Percentiles rank a stretch among this genome's conserved stretches.
phyloP scores from a whole-genome alignment of 1,140 invertebrate genomes.

The Drosophila repletoides region DNA sequence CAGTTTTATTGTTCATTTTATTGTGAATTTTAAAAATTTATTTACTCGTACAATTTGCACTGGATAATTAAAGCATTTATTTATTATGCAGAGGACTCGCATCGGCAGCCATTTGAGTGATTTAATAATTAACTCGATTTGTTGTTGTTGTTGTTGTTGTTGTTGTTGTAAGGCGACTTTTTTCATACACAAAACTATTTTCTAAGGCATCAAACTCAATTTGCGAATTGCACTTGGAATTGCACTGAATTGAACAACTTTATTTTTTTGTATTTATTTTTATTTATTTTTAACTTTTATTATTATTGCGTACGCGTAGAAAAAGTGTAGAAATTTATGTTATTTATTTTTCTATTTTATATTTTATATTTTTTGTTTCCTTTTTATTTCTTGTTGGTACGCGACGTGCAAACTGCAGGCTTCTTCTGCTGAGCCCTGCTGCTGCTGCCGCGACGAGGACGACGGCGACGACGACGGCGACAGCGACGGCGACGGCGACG shows the following conservation, averaged over 20 bases:
- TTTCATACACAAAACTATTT: constrained; percentile 53
- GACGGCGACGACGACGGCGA: constrained; percentile 35
- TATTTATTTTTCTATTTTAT: neutral
- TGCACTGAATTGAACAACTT: constrained; percentile 38
- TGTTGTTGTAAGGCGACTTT: constrained; percentile 52
- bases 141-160: constrained; percentile 2
- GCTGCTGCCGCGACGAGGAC: constrained; percentile 27
- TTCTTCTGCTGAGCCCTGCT: constrained; percentile 36
- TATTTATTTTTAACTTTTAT: constrained; percentile 22
- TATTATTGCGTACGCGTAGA: constrained; percentile 42
- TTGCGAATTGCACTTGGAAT: constrained; percentile 41
- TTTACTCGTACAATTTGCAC: constrained; percentile 53
- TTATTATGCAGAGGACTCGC: constrained; percentile 50
- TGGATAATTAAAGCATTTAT: constrained; percentile 60
- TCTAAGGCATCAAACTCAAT: constrained; percentile 52
- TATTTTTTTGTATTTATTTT: constrained; percentile 27
- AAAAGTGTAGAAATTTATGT: constrained; percentile 59
- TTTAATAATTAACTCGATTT: constrained; percentile 63
- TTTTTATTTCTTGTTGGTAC: constrained; percentile 20
- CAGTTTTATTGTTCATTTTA: constrained; percentile 12
- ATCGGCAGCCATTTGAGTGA: constrained; percentile 46
- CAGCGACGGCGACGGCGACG: constrained; percentile 48
- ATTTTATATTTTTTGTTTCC: constrained; percentile 4
- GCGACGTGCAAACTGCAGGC: constrained; percentile 57
- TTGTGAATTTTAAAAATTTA: constrained; percentile 43